These are phyloP conservation scores for Phaedon cochleariae DNA, from an alignment of 2,888 invertebrate genomes.

Conservation along the genomic window DNA sequence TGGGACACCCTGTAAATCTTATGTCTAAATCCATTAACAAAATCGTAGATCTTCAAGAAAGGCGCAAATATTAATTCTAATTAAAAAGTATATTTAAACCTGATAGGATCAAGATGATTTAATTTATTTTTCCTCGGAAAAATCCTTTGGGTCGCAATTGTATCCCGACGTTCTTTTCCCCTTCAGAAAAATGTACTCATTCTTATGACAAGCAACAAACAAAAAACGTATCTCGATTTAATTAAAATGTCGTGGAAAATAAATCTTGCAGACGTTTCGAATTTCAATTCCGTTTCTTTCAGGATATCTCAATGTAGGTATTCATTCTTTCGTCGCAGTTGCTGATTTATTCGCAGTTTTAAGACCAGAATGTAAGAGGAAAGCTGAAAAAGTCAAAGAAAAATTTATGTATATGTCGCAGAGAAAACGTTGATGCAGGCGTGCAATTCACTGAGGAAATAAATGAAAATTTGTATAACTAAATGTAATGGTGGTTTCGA, in stretches of 20 bases:
- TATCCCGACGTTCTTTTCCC: not conserved
- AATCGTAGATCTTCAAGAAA: too few relatives aligned
- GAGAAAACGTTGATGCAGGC: too few relatives aligned
- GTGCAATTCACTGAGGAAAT: too few relatives aligned
- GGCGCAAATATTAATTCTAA: too few relatives aligned
- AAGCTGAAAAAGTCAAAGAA: not conserved
- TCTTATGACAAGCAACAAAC: not conserved
- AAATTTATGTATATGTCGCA: not conserved
- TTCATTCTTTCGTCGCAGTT: not conserved
- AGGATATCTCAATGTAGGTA: not conserved
- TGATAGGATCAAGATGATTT: not conserved
- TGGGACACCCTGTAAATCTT: too few relatives aligned
- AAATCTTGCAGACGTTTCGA: not conserved
- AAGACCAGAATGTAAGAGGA: not conserved
- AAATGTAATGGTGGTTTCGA: too few relatives aligned
- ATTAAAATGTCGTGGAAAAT: not conserved
- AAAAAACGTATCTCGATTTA: not conserved
- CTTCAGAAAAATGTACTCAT: not conserved
- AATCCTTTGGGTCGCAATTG: not conserved
- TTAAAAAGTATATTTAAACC: too few relatives aligned
- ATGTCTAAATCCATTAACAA: too few relatives aligned
- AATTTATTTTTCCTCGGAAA: not conserved
- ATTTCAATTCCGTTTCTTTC: not conserved
- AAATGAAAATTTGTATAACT: too few relatives aligned
- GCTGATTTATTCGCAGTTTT: not conserved